Percentiles rank a stretch among this genome's conserved stretches.
Conservation (phyloP, 2,888 invertebrate species). For the Cheilosia soror region DNA sequence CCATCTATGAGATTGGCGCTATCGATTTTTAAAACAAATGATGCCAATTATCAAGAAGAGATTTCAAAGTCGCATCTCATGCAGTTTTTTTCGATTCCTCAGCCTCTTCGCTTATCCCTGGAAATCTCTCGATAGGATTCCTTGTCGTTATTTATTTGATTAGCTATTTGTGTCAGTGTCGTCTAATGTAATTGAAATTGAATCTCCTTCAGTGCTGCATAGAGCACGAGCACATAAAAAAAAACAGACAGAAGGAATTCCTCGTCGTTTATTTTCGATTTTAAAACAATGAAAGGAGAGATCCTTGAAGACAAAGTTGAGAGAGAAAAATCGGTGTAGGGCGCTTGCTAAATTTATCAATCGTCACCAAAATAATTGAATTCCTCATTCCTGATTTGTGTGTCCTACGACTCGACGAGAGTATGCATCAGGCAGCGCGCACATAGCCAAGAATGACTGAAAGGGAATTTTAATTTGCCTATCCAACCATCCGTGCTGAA, state of each 20-base stretch:
- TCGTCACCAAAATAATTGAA: slow-evolving; percentile 75
- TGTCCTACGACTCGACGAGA: slow-evolving; percentile 16
- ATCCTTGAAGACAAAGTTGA: slow-evolving; percentile 20
- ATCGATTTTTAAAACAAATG: slow-evolving; percentile 71
- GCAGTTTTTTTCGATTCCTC: background rate
- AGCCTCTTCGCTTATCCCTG: background rate
- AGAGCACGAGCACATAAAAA: background rate
- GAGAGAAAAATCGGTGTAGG: slow-evolving; percentile 28
- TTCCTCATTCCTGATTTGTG: slow-evolving; percentile 74
- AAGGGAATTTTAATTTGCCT: slow-evolving; percentile 75
- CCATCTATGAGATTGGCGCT: slow-evolving; percentile 65
- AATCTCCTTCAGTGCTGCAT: slow-evolving; percentile 51
- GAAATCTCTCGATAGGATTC: slow-evolving; percentile 62
- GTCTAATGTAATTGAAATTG: slow-evolving; percentile 72
- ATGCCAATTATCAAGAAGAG: slow-evolving; percentile 55
- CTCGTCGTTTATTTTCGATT: slow-evolving; percentile 68
- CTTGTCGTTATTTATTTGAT: slow-evolving; percentile 66
- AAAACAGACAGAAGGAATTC: slow-evolving; percentile 38
- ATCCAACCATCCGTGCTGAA: slow-evolving; percentile 64
- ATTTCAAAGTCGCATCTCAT: slow-evolving; percentile 32
- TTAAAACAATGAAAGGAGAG: slow-evolving; percentile 62
- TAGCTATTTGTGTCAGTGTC: slow-evolving; percentile 73
- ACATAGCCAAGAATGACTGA: slow-evolving; percentile 39
- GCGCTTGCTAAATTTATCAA: slow-evolving; percentile 66
- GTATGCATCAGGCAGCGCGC: slow-evolving; percentile 9